Evolutionary conservation across 1,140 invertebrate species (phyloP).

Genomic region (Heliothis virescens): DNA sequence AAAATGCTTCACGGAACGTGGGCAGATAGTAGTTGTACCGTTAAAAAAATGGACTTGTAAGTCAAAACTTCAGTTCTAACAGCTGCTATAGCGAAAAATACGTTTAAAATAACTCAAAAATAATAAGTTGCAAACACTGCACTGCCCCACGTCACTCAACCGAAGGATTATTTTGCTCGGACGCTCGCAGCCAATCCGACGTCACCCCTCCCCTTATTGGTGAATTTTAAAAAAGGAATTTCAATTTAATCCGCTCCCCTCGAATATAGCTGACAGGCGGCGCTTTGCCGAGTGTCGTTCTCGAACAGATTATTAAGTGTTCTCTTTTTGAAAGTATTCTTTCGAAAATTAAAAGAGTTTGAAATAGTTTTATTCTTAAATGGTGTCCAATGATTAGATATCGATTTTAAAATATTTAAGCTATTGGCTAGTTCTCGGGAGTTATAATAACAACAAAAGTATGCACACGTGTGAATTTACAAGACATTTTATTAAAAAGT

Average conservation of each 20-base stretch:
- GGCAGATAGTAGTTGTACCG: no score
- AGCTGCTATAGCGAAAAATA: neutral
- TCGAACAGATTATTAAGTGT: slow-evolving; percentile 53
- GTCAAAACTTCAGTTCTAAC: neutral
- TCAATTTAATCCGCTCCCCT: slow-evolving; percentile 82
- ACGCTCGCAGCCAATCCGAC: slow-evolving; percentile 74
- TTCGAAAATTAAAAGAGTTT: slow-evolving; percentile 20
- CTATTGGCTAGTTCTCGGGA: no score
- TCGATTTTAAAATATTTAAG: no score
- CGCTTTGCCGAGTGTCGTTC: slow-evolving; percentile 51
- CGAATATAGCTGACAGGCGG: slow-evolving; percentile 62
- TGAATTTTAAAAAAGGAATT: slow-evolving; percentile 83
- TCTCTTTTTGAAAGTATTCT: slow-evolving; percentile 51
- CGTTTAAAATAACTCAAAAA: slow-evolving; percentile 33
- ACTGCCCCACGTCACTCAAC: slow-evolving; percentile 70
- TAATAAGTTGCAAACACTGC: slow-evolving; percentile 41
- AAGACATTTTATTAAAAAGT: no score
- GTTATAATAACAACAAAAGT: no score
- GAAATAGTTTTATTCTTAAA: neutral
- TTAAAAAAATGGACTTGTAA: no score
- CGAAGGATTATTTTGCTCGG: slow-evolving; percentile 74
- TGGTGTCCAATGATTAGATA: neutral
- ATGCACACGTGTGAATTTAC: no score
- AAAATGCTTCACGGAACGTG: no score
- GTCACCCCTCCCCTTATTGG: slow-evolving; percentile 79